These are phyloP conservation scores for Poecilia wingei DNA, from an alignment of 2,797 vertebrate species.

Conservation along the genomic window DNA sequence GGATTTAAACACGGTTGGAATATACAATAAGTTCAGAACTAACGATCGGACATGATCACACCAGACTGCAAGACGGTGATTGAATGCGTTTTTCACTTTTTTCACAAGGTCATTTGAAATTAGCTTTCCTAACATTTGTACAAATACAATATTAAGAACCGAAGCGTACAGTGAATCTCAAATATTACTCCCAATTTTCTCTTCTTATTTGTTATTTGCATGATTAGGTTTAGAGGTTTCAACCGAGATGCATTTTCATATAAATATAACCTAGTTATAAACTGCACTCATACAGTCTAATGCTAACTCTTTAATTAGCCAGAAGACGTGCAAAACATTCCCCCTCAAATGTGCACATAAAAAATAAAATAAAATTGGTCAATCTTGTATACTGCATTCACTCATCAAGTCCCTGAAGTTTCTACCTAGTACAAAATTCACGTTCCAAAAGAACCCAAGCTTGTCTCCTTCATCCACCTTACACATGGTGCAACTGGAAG, in stretches of 20 bases:
- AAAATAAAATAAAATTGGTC: slow-evolving; percentile 7
- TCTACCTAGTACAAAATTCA: slow-evolving; percentile 49
- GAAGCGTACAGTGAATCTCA: not conserved
- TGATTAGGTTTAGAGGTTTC: slow-evolving; percentile 7
- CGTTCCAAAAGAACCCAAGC: slow-evolving; percentile 46
- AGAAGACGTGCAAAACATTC: slow-evolving; percentile 22
- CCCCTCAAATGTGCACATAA: slow-evolving; percentile 10
- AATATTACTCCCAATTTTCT: not conserved
- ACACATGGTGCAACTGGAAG: slow-evolving; percentile 15
- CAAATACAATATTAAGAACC: not conserved
- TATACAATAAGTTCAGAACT: not conserved
- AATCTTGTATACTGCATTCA: slow-evolving; percentile 56
- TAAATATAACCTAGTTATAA: slow-evolving; percentile 1
- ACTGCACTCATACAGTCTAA: slow-evolving; percentile 8
- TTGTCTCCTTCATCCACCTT: slow-evolving; percentile 35
- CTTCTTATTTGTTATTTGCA: not conserved
- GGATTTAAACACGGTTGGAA: not conserved
- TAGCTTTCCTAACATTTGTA: not conserved
- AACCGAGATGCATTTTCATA: slow-evolving; percentile 2
- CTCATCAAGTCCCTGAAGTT: slow-evolving; percentile 79
- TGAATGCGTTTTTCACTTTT: not conserved
- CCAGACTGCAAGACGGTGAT: not conserved
- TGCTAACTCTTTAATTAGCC: slow-evolving; percentile 4
- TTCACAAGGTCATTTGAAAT: not conserved
- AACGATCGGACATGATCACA: not conserved